Evolutionary conservation across 2,113 vertebrate species (phyloP).

Genomic region (Odontesthes bonariensis): DNA sequence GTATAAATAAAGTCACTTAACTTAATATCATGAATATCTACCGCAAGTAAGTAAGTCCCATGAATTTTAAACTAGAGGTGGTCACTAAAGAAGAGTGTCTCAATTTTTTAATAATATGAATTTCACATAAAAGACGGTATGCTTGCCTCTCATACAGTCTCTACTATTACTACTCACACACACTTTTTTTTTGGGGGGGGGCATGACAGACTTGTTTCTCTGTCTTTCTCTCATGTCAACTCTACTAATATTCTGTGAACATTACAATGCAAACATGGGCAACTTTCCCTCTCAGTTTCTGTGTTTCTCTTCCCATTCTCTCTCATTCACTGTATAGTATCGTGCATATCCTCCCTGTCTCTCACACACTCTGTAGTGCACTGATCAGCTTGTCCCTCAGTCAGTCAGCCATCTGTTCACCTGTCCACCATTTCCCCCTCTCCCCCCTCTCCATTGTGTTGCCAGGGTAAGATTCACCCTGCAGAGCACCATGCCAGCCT

Average conservation of each 20-base stretch:
- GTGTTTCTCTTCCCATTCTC: constrained; percentile 32
- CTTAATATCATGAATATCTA: neutral
- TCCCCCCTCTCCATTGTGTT: constrained; percentile 74
- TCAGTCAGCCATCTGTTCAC: constrained; percentile 80
- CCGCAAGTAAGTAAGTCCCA: no score
- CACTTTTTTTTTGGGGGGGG: constrained; percentile 12
- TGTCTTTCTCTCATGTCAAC: constrained; percentile 33
- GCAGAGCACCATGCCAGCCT: constrained; percentile 70
- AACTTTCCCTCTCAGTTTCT: constrained; percentile 34
- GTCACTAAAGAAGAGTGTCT: no score
- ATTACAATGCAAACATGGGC: constrained; percentile 52
- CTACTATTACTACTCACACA: constrained; percentile 6
- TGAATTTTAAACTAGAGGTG: neutral
- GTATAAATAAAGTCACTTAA: no score
- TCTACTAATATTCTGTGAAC: constrained; percentile 47
- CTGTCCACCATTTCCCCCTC: constrained; percentile 68
- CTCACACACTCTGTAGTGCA: constrained; percentile 41
- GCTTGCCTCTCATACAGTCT: neutral
- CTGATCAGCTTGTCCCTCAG: constrained; percentile 77
- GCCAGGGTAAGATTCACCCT: constrained; percentile 82
- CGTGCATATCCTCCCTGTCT: neutral
- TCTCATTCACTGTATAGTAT: constrained; percentile 27
- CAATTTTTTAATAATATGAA: no score
- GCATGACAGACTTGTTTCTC: neutral
- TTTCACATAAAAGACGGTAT: neutral